phyloP scores from a whole-genome alignment of 2,113 vertebrate species.

The Rhinolophus sinicus region DNA sequence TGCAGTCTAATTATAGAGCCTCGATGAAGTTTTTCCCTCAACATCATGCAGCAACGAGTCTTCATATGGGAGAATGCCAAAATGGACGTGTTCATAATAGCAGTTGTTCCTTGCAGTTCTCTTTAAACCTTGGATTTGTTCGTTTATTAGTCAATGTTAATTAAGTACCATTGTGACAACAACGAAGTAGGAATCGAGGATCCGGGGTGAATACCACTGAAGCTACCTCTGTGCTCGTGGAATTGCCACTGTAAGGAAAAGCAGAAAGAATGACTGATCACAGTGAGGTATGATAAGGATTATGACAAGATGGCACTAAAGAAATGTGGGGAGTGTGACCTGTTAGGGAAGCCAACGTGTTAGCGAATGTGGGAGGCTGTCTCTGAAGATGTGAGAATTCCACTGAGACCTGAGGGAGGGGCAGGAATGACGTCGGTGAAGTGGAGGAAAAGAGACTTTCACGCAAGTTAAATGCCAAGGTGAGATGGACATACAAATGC shows the following conservation, averaged over 20 bases:
- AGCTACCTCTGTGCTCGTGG: not conserved
- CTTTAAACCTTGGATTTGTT: not conserved
- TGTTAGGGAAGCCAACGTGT: not conserved
- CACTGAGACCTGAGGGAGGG: not conserved
- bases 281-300: not conserved
- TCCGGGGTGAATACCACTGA: not conserved
- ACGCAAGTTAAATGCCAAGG: not conserved
- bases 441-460: not conserved
- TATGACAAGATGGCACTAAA: not conserved
- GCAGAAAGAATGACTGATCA: not conserved
- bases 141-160: not conserved
- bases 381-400: not conserved
- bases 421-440: not conserved
- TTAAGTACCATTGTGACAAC: not conserved
- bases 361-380: not conserved
- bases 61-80: not conserved
- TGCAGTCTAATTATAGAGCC: not conserved
- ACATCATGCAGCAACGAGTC: not conserved
- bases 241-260: not conserved
- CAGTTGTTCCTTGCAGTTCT: not conserved
- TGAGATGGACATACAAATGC: not conserved
- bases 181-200: not conserved
- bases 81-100: no score
- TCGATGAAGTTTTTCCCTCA: not conserved
- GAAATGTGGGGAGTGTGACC: not conserved